Percentiles rank a stretch among this genome's conserved stretches.
phyloP scores from a whole-genome alignment of 92 coral and sea anemone genomes.

The Epizoanthus illoricatus region DNA sequence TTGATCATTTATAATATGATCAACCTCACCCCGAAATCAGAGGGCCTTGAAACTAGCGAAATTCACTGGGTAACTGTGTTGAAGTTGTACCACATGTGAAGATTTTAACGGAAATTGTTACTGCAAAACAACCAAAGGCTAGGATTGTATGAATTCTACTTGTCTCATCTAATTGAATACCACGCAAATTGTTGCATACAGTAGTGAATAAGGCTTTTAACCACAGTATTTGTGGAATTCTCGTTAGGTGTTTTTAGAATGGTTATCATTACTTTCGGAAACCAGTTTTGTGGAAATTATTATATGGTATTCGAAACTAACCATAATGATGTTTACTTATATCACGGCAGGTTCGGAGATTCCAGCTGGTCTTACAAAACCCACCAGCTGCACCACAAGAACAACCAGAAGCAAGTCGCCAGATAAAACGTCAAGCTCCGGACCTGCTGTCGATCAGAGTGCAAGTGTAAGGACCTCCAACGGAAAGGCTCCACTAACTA shows the following conservation, averaged over 20 bases:
- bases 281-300: neutral
- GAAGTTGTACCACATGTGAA: neutral
- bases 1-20: too few species aligned
- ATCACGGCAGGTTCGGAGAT: conserved; percentile 50
- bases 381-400: conserved; percentile 43
- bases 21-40: neutral
- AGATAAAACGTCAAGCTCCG: conserved; percentile 6
- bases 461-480: conserved; percentile 3
- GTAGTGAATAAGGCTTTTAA: neutral
- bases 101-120: neutral
- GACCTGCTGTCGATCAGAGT: neutral
- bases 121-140: too few species aligned
- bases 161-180: neutral
- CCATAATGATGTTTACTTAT: neutral
- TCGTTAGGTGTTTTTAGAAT: neutral
- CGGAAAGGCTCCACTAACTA: conserved; percentile 40
- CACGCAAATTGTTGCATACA: neutral
- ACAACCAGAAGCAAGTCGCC: conserved; percentile 31
- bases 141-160: too few species aligned
- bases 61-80: neutral
- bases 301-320: neutral
- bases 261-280: neutral
- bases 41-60: neutral
- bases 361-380: conserved; percentile 47
- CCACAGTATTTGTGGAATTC: neutral